Conservation (phyloP, 2,113 vertebrate species). For the Acrocephalus kingi region DNA sequence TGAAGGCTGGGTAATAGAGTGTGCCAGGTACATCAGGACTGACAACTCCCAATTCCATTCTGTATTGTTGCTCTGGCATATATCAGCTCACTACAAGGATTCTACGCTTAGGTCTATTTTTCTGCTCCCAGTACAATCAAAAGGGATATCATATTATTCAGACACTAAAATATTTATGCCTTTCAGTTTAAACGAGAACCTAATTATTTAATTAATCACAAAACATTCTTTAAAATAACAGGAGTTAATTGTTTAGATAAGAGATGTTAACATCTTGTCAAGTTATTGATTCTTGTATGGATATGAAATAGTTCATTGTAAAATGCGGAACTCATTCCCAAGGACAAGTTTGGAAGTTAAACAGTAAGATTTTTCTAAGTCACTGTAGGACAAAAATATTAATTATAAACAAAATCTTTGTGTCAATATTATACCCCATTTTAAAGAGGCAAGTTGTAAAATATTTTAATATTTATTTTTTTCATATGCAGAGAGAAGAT, state of each 20-base stretch:
- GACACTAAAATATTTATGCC: background rate
- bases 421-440: background rate
- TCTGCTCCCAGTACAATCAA: background rate
- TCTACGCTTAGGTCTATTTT: background rate
- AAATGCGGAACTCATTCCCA: background rate
- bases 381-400: background rate
- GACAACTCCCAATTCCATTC: background rate
- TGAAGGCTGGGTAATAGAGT: background rate
- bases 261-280: background rate
- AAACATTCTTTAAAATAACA: background rate
- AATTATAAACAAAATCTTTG: background rate
- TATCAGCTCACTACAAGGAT: background rate
- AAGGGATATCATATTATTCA: background rate
- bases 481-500: conserved; percentile 83
- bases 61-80: background rate
- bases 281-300: background rate
- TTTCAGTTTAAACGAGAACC: background rate
- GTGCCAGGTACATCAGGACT: background rate
- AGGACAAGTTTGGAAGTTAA: background rate
- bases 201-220: background rate
- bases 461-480: background rate
- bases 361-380: background rate
- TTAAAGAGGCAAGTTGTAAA: background rate
- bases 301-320: background rate
- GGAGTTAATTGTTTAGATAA: background rate